These are phyloP conservation scores for Idaea aversata DNA, from an alignment of 2,888 invertebrate genomes.

Conservation along the genomic window DNA sequence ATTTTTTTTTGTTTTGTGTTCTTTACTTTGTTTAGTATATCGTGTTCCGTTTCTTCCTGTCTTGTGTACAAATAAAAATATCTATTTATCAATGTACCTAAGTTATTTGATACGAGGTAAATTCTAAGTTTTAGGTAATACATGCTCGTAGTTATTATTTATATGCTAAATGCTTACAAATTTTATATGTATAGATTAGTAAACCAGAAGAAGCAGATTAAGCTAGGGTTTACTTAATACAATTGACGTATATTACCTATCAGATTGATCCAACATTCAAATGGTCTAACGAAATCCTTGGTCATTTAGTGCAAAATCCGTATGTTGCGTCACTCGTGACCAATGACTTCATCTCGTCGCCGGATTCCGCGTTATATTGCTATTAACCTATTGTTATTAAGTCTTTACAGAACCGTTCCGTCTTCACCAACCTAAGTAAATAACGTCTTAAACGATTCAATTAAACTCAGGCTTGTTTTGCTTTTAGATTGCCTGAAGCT, in stretches of 20 bases:
- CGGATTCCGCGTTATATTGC: conserved; percentile 33
- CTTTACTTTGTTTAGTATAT: no score
- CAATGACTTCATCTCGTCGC: conserved; percentile 41
- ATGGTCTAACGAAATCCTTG: neutral
- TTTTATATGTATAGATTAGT: no score
- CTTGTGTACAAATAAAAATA: no score
- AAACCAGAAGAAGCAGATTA: no score
- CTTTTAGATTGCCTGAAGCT: neutral
- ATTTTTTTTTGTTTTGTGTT: no score
- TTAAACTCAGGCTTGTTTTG: conserved; percentile 1
- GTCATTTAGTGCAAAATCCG: neutral
- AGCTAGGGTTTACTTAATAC: no score
- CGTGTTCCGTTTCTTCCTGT: no score
- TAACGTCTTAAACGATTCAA: conserved; percentile 1
- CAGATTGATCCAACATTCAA: neutral
- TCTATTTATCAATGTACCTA: no score
- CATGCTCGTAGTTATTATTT: no score
- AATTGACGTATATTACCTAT: neutral
- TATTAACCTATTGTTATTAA: conserved; percentile 18
- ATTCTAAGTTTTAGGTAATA: no score
- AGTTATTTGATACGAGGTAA: no score
- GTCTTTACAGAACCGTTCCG: conserved; percentile 2
- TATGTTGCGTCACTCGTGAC: conserved; percentile 34
- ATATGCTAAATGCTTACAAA: no score
- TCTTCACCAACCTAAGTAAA: neutral